phyloP scores from a whole-genome alignment of 2,113 vertebrate genomes.

The Oreochromis niloticus region DNA sequence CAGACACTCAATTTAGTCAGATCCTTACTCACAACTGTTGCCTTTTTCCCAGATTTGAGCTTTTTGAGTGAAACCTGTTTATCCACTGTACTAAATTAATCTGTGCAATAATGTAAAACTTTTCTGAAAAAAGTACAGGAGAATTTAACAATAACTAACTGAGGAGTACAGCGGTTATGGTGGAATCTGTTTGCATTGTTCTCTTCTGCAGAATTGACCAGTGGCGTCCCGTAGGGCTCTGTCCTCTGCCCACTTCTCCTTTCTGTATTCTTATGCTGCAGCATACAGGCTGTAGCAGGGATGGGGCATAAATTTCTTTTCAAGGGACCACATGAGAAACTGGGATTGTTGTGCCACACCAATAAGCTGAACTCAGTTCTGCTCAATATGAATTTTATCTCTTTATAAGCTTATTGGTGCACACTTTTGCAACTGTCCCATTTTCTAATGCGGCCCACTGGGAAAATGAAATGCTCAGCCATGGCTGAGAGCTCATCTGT shows the following conservation, averaged over 20 bases:
- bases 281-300: neutral
- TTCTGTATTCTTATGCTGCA: neutral
- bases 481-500: neutral
- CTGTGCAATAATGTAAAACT: neutral
- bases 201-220: neutral
- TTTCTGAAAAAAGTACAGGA: neutral
- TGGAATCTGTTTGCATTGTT: neutral
- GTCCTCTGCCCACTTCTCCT: neutral
- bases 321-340: neutral
- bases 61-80: neutral
- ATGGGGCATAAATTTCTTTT: neutral
- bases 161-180: neutral
- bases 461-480: neutral
- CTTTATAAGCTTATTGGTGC: neutral
- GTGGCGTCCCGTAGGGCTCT: neutral
- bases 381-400: neutral
- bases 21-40: neutral
- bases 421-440: neutral
- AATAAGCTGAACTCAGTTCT: neutral
- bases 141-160: neutral
- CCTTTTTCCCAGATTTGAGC: neutral
- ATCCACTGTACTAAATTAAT: neutral
- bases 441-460: neutral
- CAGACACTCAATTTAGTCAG: constrained; percentile 18
- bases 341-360: neutral